Percentiles rank a stretch among this genome's conserved stretches.
phyloP scores from a whole-genome alignment of 2,888 invertebrate species.

The Dysmachus trigonus region DNA sequence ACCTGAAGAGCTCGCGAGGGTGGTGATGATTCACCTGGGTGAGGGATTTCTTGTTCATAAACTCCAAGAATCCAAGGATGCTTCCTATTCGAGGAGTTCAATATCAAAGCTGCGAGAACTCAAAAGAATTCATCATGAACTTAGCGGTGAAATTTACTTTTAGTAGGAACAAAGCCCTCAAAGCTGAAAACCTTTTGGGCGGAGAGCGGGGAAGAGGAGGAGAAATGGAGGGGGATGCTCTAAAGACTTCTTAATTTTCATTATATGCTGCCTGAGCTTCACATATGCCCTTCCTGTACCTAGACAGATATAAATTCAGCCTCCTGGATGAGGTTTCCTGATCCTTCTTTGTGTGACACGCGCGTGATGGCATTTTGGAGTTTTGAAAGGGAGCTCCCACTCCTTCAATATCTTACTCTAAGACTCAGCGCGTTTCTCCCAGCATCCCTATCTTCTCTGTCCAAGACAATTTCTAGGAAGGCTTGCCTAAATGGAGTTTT shows the following conservation, averaged over 20 bases:
- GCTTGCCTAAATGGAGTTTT: constrained; percentile 37
- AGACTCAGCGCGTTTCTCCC: neutral
- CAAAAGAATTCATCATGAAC: constrained; percentile 25
- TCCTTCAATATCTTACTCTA: neutral
- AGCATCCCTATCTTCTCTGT: neutral
- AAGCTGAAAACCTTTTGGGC: neutral
- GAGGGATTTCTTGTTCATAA: neutral
- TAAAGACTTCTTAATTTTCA: constrained; percentile 35
- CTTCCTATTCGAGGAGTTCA: constrained; percentile 2
- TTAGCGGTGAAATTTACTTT: constrained; percentile 22
- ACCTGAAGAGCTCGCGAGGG: neutral
- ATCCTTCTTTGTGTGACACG: constrained; percentile 36
- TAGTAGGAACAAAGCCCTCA: constrained; percentile 16
- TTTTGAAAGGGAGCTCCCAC: constrained; percentile 6
- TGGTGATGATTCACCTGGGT: neutral
- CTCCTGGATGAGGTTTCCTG: constrained; percentile 24
- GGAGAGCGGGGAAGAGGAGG: neutral
- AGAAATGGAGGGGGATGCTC: neutral
- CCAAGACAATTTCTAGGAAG: neutral
- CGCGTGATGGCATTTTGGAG: constrained; percentile 34
- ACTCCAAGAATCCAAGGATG: neutral
- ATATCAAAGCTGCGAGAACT: neutral
- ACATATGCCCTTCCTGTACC: constrained; percentile 12
- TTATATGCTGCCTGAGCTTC: neutral
- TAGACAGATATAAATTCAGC: neutral